Evolutionary conservation across 2,888 invertebrate species (phyloP), one percentile per base, ranked within the genome.

Genomic region (Horisme vitalbata): DNA sequence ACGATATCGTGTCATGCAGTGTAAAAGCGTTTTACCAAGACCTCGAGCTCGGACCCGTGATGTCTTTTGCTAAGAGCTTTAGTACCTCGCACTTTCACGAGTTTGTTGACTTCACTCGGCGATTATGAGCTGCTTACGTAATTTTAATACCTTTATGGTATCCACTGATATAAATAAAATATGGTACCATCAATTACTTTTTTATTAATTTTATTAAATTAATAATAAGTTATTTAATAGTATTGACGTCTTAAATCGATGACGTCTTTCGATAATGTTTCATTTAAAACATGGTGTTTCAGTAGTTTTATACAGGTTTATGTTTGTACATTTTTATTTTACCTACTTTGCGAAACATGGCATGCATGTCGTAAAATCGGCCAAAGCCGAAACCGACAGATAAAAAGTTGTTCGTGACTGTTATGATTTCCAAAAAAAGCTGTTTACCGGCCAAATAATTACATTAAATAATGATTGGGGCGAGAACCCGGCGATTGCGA

Each of bases 381-480:
- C 57, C 52, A 64, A 73, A 73, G 60, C 55, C 49, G 55, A 63
- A 56, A 59, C 64, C 55, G 59, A 47, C 55, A 56, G 52, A 75
- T 77, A 80, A 79, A 81, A 77, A 78, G 61, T 63, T 48, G 61
- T 70, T 69, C 65, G 64, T 76, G 75, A 83, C 79, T 71, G 79
- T 81, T 77, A 78, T 74, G 70, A 71, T 78, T 78, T 67, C 68
- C 69, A 73, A 79, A 85, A 80, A 83, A 79, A 77, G 65, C 62
- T 71, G 73, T 79, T 77, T 79, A 75, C 72, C 60, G 68, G 70
- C 71, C 70, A 82, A 86, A 85, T 86, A 86, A 87, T 88, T 86
- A 85, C 81, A 81, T 83, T 75, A 82, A 85, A 83, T 84, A 87
- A 84, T 83, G 79, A 83, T 79, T 75, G 76, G 77, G 77, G 74